A percentile compares a stretch with the other conserved stretches of the same genome.
Conservation (phyloP, 2,797 vertebrate genomes). For the Valencia hispanica region DNA sequence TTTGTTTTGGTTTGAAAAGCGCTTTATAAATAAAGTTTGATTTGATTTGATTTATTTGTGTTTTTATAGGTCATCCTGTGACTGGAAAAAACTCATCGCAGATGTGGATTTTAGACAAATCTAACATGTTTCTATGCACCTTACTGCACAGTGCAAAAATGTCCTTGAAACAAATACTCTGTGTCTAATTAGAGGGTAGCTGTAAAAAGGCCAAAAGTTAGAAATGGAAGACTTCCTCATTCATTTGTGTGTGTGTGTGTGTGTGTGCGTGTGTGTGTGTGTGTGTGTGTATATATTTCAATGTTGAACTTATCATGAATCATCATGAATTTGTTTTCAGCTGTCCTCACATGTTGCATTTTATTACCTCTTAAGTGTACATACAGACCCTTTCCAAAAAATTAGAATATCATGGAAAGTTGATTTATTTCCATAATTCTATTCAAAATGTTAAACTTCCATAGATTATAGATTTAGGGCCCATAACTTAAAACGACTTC, state of each 20-base stretch:
- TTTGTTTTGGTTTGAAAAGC: too few species aligned
- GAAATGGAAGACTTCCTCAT: conserved; percentile 14
- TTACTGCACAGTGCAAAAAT: conserved; percentile 37
- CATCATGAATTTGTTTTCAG: conserved; percentile 11
- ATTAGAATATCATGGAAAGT: too few species aligned
- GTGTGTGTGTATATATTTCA: conserved; percentile 14
- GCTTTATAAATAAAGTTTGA: too few species aligned
- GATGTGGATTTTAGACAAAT: conserved; percentile 35
- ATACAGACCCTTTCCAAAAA: neutral
- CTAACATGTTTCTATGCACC: conserved; percentile 24
- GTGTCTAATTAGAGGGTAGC: conserved; percentile 49
- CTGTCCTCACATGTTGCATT: neutral
- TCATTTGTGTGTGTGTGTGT: neutral
- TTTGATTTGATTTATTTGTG: too few species aligned
- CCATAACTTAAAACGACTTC: too few species aligned
- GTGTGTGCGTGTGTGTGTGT: neutral
- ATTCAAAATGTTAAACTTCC: too few species aligned
- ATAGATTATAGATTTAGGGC: too few species aligned
- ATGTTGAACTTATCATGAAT: conserved; percentile 5
- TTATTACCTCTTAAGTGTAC: neutral
- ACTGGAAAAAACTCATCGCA: conserved; percentile 41
- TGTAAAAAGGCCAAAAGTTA: conserved; percentile 24
- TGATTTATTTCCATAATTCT: too few species aligned
- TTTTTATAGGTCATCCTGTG: conserved; percentile 56
- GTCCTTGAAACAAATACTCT: conserved; percentile 67